phyloP scores from a whole-genome alignment of 2,797 vertebrate species.

The Coregonus sp. region DNA sequence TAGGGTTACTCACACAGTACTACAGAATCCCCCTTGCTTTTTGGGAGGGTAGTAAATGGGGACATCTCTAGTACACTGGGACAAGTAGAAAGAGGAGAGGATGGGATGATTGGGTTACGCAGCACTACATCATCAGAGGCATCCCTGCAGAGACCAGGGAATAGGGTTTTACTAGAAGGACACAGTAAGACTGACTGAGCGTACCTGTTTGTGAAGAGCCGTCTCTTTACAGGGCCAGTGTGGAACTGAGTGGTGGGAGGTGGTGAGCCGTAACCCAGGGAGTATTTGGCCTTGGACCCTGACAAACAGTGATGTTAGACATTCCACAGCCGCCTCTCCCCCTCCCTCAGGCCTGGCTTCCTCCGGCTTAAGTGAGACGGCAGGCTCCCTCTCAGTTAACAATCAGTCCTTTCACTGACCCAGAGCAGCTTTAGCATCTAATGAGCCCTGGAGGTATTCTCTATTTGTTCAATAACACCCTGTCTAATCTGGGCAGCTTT shows the following conservation, averaged over 20 bases:
- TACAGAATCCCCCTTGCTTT: background rate
- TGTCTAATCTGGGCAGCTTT: constrained; percentile 21
- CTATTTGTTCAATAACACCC: constrained; percentile 14
- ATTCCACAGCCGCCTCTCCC: constrained; percentile 65
- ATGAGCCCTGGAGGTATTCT: constrained; percentile 39
- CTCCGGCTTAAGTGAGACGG: constrained; percentile 41
- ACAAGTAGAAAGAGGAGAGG: background rate
- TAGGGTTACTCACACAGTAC: background rate
- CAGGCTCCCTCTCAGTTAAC: constrained; percentile 61
- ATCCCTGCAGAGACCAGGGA: background rate
- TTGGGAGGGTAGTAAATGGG: background rate
- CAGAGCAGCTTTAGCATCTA: constrained; percentile 44
- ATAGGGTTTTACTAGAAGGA: background rate
- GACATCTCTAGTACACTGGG: background rate
- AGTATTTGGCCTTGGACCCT: constrained; percentile 65
- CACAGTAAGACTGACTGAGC: background rate
- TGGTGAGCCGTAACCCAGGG: constrained; percentile 56
- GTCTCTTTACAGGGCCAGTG: constrained; percentile 16
- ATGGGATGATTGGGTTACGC: background rate
- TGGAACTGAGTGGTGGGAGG: constrained; percentile 33
- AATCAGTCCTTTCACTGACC: constrained; percentile 69
- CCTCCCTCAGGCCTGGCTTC: constrained; percentile 47
- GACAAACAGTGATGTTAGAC: constrained; percentile 63
- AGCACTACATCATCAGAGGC: background rate
- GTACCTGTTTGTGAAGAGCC: background rate